These are phyloP conservation scores for Tyria jacobaeae DNA, from an alignment of 2,888 invertebrate genomes.

Conservation along the genomic window DNA sequence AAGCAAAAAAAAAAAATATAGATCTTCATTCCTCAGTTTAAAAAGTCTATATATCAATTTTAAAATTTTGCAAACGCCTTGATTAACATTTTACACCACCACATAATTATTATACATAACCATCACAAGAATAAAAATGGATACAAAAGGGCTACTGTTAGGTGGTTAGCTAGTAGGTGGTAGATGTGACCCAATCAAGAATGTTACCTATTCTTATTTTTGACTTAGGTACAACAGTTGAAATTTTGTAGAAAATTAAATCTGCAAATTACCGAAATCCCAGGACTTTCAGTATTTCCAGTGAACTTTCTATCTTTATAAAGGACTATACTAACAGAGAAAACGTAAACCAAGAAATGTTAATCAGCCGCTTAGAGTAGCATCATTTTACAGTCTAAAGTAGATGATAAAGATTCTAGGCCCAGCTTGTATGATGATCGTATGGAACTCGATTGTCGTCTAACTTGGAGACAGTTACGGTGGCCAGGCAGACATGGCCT, in stretches of 20 bases:
- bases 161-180: not conserved
- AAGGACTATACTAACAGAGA: no score
- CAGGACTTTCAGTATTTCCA: no score
- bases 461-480: not conserved
- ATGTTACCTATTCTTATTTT: not conserved
- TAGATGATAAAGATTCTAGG: not conserved
- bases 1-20: not conserved
- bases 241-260: no score
- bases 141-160: not conserved
- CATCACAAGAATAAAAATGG: not conserved
- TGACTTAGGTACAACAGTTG: not conserved
- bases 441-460: no score
- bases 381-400: not conserved
- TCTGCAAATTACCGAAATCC: no score
- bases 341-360: not conserved
- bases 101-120: no score
- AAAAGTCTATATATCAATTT: no score
- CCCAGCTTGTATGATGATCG: no score
- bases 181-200: not conserved
- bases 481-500: not conserved
- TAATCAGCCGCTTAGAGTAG: not conserved
- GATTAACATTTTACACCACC: not conserved
- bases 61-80: not conserved
- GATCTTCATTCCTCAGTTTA: no score
- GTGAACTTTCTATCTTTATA: no score